Percentiles rank a stretch among this genome's conserved stretches.
These are phyloP conservation scores for Plotosus lineatus DNA, from an alignment of 2,113 vertebrate genomes.

Conservation along the genomic window DNA sequence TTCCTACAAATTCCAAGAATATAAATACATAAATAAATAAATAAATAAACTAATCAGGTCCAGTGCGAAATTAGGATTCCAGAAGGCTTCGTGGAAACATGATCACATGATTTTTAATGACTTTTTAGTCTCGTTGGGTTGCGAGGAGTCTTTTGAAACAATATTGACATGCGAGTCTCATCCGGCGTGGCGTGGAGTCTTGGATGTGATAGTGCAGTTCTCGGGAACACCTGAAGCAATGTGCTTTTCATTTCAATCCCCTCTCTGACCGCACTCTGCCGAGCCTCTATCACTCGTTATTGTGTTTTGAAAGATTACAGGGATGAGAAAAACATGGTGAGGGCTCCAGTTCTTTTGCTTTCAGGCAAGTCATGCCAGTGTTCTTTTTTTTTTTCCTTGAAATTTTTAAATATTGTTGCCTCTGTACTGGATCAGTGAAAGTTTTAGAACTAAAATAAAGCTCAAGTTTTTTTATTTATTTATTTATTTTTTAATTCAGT, in stretches of 20 bases:
- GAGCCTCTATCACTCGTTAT: constrained; percentile 19
- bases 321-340: not conserved
- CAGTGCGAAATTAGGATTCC: constrained; percentile 1
- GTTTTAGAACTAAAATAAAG: not conserved
- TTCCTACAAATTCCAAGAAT: no score
- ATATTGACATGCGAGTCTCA: constrained; percentile 33
- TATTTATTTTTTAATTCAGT: no score
- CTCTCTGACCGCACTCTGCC: constrained; percentile 1
- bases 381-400: not conserved
- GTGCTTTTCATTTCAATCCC: constrained; percentile 20
- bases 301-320: not conserved
- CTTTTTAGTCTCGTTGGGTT: not conserved
- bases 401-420: not conserved
- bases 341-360: not conserved
- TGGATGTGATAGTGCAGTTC: constrained; percentile 1
- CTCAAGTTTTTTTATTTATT: no score
- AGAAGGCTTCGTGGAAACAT: not conserved
- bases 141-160: constrained; percentile 24
- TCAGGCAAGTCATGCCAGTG: not conserved
- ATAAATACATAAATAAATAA: no score
- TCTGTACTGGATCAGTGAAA: not conserved
- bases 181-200: not conserved
- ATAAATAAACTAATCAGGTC: no score
- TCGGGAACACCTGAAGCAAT: constrained; percentile 32
- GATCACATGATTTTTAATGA: constrained; percentile 32